A percentile compares a stretch with the other conserved stretches of the same genome.
Evolutionary conservation across 2,888 invertebrate species (phyloP).

Genomic region (Bombyx huttoni): DNA sequence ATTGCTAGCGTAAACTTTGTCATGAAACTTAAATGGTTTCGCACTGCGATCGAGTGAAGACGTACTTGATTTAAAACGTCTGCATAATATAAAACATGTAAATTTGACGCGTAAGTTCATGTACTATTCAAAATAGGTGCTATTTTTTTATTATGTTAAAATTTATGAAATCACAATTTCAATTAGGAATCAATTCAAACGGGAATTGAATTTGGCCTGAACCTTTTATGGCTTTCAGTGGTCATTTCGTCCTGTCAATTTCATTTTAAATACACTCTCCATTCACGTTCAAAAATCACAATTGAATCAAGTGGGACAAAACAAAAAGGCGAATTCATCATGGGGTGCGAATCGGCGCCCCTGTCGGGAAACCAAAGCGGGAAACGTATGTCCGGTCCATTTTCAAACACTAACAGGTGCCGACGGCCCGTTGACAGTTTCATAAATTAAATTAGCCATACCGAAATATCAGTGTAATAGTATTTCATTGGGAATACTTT

Average conservation of each 20-base stretch:
- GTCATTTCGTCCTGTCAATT: constrained; percentile 61
- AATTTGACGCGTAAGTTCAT: neutral
- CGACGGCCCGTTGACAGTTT: constrained; percentile 60
- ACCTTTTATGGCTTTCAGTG: constrained; percentile 65
- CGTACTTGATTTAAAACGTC: constrained; percentile 19
- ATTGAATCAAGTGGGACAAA: constrained; percentile 68
- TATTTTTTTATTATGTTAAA: neutral
- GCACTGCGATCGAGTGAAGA: constrained; percentile 24
- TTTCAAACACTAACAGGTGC: constrained; percentile 63
- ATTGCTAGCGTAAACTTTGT: constrained; percentile 46
- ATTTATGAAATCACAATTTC: neutral
- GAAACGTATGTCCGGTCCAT: constrained; percentile 66
- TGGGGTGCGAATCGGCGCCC: constrained; percentile 49
- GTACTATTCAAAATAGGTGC: no score
- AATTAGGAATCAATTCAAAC: constrained; percentile 15
- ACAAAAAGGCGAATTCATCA: constrained; percentile 67
- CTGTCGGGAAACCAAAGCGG: constrained; percentile 53
- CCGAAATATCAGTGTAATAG: constrained; percentile 25
- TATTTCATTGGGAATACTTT: constrained; percentile 1
- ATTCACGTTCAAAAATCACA: constrained; percentile 70
- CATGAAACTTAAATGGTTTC: constrained; percentile 46
- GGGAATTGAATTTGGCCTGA: constrained; percentile 56
- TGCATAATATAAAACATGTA: neutral
- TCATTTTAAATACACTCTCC: constrained; percentile 65
- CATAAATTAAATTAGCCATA: constrained; percentile 56